Evolutionary conservation across 30 jellyfish, hydroid and myxozoan species (phyloP), one percentile per base, ranked within the genome.

Genomic region (Hydractinia echinata): DNA sequence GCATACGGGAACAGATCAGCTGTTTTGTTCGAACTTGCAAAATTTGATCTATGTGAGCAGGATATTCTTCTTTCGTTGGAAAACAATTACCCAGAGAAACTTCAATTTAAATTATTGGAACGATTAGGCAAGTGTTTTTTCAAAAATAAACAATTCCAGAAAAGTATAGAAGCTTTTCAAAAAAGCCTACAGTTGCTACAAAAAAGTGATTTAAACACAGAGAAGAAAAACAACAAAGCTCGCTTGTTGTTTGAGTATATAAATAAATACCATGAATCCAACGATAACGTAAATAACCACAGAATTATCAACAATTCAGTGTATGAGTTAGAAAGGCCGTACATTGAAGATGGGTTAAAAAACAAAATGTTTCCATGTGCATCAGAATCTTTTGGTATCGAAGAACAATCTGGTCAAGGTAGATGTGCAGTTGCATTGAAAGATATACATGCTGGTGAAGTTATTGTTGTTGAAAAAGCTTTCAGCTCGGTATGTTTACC

Each of bases 1-100:
- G 95, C 89, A 15, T 83, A 87, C 61, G 97, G 95, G 0, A 91
- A 91, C 82, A 78, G 97, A 50, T 91, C 97, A 53, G 97, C 97
- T 60, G 96, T 83, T 66, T 74, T 91, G 8, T 91, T 76, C 68
- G 90, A 86, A 30, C 16, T 80, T 54, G 64, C 64, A 6, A 73
- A 87, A 18, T 91, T 6, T 76, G 19, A 52, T 44, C 82, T 71
- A 6, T 89, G 96, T 73, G 10, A 54, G 5, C 55, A 30, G 4
- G 97, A 91, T 69, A 84, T 90, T 30, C 86, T 82, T 48, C 44
- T 50, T 67, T 90, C 97, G 5, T 55, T 91, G 16, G 72, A 58
- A 13, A 73, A 7, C 64, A 86, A 86, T 5, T 91, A 91, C 71
- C 97, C 97, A 2, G 80, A 72, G 6, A 68, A 73, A 18, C 74